Percentiles rank a stretch among this genome's conserved stretches.
Conservation (phyloP, 1,140 invertebrate genomes). For the Drusus annulatus region DNA sequence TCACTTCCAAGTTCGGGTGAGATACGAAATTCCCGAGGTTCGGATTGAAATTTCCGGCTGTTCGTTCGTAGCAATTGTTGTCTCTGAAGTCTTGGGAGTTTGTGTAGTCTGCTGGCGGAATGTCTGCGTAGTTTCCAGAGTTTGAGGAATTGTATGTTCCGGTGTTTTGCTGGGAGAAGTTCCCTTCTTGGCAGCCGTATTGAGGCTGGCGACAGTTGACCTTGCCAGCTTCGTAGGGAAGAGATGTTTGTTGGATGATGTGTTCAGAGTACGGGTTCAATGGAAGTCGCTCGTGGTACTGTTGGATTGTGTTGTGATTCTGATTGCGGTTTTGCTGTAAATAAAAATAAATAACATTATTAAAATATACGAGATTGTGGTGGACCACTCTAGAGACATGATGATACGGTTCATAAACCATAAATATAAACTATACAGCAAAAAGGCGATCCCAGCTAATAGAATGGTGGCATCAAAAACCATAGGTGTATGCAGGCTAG, state of each 20-base stretch:
- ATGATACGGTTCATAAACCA: too few species aligned
- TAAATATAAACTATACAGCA: too few species aligned
- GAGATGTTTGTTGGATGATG: slow-evolving; percentile 47
- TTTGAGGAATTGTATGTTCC: slow-evolving; percentile 59
- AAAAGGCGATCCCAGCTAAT: too few species aligned
- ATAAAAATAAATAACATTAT: neutral
- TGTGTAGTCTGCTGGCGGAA: slow-evolving; percentile 47
- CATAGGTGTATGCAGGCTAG: too few species aligned
- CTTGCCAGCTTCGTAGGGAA: slow-evolving; percentile 49
- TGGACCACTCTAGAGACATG: too few species aligned
- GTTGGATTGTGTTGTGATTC: slow-evolving; percentile 35
- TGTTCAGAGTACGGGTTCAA: slow-evolving; percentile 54
- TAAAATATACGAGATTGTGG: too few species aligned
- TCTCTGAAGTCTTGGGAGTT: slow-evolving; percentile 52
- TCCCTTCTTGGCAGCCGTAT: slow-evolving; percentile 41
- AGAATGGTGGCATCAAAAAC: too few species aligned
- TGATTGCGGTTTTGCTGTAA: slow-evolving; percentile 54
- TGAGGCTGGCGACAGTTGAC: slow-evolving; percentile 40
- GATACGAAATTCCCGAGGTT: slow-evolving; percentile 53
- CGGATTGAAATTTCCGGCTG: slow-evolving; percentile 24
- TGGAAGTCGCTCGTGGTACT: slow-evolving; percentile 55
- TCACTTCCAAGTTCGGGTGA: slow-evolving; percentile 57
- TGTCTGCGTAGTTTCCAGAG: slow-evolving; percentile 58
- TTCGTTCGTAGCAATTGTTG: slow-evolving; percentile 55
- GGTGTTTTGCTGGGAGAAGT: slow-evolving; percentile 57